Base-by-base conservation (phyloP, 2,797 vertebrate genomes). In the Mionectes olivaceus region DNA sequence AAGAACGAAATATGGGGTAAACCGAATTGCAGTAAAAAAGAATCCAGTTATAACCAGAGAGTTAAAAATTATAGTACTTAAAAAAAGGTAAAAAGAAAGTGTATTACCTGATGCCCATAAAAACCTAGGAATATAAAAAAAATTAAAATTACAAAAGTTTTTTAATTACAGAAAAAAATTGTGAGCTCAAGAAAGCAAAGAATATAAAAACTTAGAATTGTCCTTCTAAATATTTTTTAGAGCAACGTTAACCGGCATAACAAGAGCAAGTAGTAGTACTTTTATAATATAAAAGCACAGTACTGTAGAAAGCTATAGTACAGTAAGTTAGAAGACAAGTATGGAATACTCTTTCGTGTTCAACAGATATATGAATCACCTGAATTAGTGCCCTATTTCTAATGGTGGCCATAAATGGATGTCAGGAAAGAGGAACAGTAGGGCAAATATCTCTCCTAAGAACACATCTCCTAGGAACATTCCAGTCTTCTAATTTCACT, bases 1-100 rank as follows among this genome's bases (percentile, higher is more conserved):
- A 75, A 55, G 25, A 57, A 61, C 4, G 27, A 69, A 74, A 61
- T 3, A 22, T 27, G 46, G 15, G 28, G 30, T 68, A 52, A 81
- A 70, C 0, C 0, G 0, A 59, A 63, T 9, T 59, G 7, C 9
- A 25, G 7, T 22, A 73, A 80, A 65, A 2, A 57, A 53, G 11
- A 71, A 55, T 60, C 5, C 5, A n/a, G 1, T 28, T 60, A 14
- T 32, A 73, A 32, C 6, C 7, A 56, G 6, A 76, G 7, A 47
- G 57, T 24, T 46, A 43, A 27, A 69, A 80, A 61, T n/a, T 70
- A 67, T 49, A 23, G 8, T 50, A 14, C 10, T 56, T 49, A 1
- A 50, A 74, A 74, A 56, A 56, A 78, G 5, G 0, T 52, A 19
- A 70, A 59, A 3, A 53, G 19, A 70, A 86, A 53, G 49, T 33